phyloP scores from a whole-genome alignment of 2,888 invertebrate genomes.

The Octonoba sinensis region DNA sequence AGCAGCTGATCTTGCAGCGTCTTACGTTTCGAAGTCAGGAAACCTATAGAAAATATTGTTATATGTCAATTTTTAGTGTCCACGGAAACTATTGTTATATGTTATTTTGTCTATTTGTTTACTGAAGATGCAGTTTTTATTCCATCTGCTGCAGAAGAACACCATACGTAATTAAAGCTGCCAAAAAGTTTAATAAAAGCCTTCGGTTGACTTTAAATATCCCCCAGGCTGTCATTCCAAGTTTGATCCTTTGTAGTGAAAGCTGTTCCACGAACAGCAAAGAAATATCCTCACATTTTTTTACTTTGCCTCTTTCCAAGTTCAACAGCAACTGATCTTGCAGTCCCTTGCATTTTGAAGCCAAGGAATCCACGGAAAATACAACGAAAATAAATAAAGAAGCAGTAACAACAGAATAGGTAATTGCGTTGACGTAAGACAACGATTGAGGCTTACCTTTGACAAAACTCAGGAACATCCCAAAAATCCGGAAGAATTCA shows the following conservation, averaged over 20 bases:
- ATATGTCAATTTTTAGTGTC: too few species aligned
- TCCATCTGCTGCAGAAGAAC: constrained; percentile 42
- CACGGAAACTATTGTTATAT: too few species aligned
- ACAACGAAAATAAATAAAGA: constrained; percentile 24
- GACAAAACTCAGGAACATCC: constrained; percentile 39
- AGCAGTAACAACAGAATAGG: constrained; percentile 19
- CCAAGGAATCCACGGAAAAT: constrained; percentile 17
- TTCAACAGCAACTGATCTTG: constrained; percentile 3
- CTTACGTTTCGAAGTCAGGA: not conserved
- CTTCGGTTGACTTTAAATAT: constrained; percentile 50
- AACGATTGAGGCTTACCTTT: constrained; percentile 42
- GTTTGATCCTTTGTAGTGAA: not conserved
- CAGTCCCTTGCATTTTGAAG: constrained; percentile 3
- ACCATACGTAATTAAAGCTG: constrained; percentile 44
- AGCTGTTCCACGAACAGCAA: not conserved
- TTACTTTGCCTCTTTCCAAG: too few species aligned
- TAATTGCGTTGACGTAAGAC: constrained; percentile 27
- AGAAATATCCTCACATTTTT: not conserved
- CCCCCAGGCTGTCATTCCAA: constrained; percentile 35
- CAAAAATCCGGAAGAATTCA: constrained; percentile 43
- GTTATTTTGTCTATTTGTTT: too few species aligned
- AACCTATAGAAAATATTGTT: constrained; percentile 19
- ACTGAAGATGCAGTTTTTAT: not conserved
- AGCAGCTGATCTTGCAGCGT: not conserved
- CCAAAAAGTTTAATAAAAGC: constrained; percentile 33